Base-by-base conservation (phyloP, 1,140 invertebrate genomes). In the Ceratitis capitata region DNA sequence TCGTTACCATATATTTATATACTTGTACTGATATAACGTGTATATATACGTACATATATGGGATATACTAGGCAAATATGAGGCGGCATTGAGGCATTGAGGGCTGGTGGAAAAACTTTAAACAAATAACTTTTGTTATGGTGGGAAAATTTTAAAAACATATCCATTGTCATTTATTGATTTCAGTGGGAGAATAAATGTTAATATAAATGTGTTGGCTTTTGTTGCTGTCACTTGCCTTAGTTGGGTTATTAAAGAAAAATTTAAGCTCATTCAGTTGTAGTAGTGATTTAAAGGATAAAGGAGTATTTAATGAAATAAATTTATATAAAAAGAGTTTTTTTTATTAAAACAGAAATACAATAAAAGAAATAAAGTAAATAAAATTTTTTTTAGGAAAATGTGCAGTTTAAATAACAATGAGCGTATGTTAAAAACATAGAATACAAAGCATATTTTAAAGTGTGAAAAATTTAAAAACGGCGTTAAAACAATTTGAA, bases 81-180 rank as follows among this genome's bases (percentile, higher is more conserved):
- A n/a, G n/a, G n/a, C n/a, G 16, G 10, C 56, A 29, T 6, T 61
- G 5, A 10, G 16, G 39, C 39, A 26, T 19, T 10, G 69, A 45
- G 69, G 69, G 69, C 45, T 78, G 39, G 69, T 78, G 26, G 7
- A 42, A 45, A 78, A 45, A 78, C 69, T 45, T 78, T 23, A 78
- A 78, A 78, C 45, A 45, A 78, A 42, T 78, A 78, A 14, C 26
- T 78, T 78, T 78, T 78, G n/a, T 78, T 45, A 78, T 78, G 86
- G 87, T 90, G 89, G 89, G 89, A 90, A 90, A 90, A 90, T 89
- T 87, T 88, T 86, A 42, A 58, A 58, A 64, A 74, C 74, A 83
- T 69, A 83, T 85, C 74, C 86, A 84, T 85, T 90, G 89, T 74
- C 86, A 64, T 78, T 89, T 90, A 90, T 90, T 90, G 89, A 90